Evolutionary conservation across 2,113 vertebrate genomes (phyloP).

Genomic region (Stegastes partitus): DNA sequence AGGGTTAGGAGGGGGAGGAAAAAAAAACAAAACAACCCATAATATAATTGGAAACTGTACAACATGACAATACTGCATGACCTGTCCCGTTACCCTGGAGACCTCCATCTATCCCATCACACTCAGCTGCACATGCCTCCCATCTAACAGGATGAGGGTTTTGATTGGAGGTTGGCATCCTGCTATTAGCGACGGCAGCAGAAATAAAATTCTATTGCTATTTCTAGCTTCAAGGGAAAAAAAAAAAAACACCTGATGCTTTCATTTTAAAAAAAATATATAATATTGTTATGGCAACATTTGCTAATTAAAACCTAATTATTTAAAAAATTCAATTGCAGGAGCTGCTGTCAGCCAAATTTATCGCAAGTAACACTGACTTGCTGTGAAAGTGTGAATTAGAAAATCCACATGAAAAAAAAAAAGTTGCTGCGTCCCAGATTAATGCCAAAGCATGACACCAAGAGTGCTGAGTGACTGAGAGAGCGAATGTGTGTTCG

Average conservation of each 20-base stretch:
- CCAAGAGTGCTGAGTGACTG: slow-evolving; percentile 26
- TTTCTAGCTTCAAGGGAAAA: background rate
- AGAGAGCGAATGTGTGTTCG: background rate
- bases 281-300: background rate
- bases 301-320: slow-evolving; percentile 29
- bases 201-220: background rate
- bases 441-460: slow-evolving; percentile 63
- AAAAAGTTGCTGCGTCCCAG: slow-evolving; percentile 54
- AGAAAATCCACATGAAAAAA: slow-evolving; percentile 14
- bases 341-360: slow-evolving; percentile 20
- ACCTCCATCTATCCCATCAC: slow-evolving; percentile 36
- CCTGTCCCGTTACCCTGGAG: slow-evolving; percentile 62
- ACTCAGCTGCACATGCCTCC: slow-evolving; percentile 7
- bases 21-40: slow-evolving; percentile 52
- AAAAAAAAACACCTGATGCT: background rate
- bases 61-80: slow-evolving; percentile 54
- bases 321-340: slow-evolving; percentile 26
- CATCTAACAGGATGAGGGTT: background rate
- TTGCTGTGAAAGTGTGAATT: slow-evolving; percentile 38
- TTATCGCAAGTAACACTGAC: slow-evolving; percentile 32
- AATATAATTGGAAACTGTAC: slow-evolving; percentile 65
- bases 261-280: background rate
- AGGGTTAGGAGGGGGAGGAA: slow-evolving; percentile 32
- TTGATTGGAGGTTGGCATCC: slow-evolving; percentile 12
- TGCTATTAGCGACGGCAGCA: background rate